Conservation (phyloP, 53 echinoderm and acorn worm species). For the Echinometra lucunter region DNA sequence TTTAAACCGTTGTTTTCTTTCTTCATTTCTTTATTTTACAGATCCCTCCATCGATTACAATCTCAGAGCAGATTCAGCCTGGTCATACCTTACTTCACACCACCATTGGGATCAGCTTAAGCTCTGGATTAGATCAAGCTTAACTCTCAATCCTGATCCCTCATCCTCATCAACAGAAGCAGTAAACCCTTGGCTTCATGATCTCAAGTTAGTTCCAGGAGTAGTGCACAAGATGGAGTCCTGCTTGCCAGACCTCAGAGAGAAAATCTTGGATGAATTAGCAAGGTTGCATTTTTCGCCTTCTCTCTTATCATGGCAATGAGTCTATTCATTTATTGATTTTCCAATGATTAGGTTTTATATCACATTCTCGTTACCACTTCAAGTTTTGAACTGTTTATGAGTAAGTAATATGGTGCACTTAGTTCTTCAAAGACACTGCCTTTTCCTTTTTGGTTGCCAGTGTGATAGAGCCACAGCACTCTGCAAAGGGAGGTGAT, state of each 20-base stretch:
- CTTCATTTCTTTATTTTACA: constrained; percentile 47
- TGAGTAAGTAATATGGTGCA: no score
- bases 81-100: constrained; percentile 84
- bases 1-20: not conserved
- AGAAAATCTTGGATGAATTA: constrained; percentile 92
- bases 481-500: no score
- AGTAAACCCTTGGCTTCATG: constrained; percentile 67
- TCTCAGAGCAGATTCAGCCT: constrained; percentile 74
- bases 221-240: constrained; percentile 82
- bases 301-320: no score
- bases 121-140: constrained; percentile 84
- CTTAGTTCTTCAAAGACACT: no score
- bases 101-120: constrained; percentile 79
- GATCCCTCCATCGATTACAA: constrained; percentile 67
- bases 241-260: constrained; percentile 82
- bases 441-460: no score
- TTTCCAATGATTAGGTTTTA: no score
- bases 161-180: not conserved
- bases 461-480: no score
- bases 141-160: not conserved
- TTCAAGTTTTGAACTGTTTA: no score
- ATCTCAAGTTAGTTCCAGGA: constrained; percentile 65
- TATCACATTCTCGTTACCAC: no score
- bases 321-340: no score
- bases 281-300: constrained; percentile 76